Evolutionary conservation across 2,888 invertebrate genomes (phyloP).

Genomic region (Ceramica pisi): DNA sequence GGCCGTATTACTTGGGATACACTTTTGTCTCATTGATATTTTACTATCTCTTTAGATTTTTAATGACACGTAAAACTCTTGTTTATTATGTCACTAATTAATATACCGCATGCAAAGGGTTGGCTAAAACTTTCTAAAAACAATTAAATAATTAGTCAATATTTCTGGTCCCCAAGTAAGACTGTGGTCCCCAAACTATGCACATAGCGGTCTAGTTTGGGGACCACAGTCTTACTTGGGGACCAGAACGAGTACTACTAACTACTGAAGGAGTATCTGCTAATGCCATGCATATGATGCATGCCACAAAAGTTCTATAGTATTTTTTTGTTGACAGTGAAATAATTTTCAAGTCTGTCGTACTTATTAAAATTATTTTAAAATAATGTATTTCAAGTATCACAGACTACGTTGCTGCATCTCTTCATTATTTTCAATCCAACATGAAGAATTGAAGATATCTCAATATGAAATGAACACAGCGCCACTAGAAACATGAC

Average conservation of each 20-base stretch:
- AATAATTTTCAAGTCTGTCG: too few relatives aligned
- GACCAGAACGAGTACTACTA: too few relatives aligned
- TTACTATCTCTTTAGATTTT: slow-evolving; percentile 37
- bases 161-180: not conserved
- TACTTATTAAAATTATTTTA: too few relatives aligned
- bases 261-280: not conserved
- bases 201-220: not conserved
- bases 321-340: too few relatives aligned
- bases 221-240: not conserved
- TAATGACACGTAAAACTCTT: slow-evolving; percentile 27
- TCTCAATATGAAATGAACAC: slow-evolving; percentile 31
- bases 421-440: slow-evolving; percentile 1
- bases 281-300: not conserved
- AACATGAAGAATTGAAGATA: not conserved
- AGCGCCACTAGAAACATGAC: slow-evolving; percentile 42
- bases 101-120: too few relatives aligned
- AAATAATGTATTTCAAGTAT: too few relatives aligned
- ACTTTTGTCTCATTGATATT: slow-evolving; percentile 40
- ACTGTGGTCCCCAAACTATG: too few relatives aligned
- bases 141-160: too few relatives aligned
- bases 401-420: too few relatives aligned
- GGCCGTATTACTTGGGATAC: slow-evolving; percentile 14
- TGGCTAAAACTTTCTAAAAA: too few relatives aligned
- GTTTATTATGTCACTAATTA: slow-evolving; percentile 15
- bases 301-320: not conserved